Base-by-base conservation (phyloP, 1,140 invertebrate genomes). In the Lutraria rhynchaena region DNA sequence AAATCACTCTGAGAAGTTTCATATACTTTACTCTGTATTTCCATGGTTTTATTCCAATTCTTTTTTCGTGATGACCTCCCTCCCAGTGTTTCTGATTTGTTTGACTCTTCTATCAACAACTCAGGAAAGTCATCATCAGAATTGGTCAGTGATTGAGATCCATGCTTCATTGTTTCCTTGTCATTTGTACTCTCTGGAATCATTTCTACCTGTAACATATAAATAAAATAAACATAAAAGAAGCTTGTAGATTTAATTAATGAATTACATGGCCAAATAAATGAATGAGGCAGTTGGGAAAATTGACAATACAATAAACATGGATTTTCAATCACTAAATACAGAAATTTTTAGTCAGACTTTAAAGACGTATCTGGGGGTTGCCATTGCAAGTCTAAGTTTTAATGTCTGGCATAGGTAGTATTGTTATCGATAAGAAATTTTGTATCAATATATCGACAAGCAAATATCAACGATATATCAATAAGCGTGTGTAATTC, bases 91-190 rank as follows among this genome's bases (percentile, higher is more conserved):
- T 61, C 58, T 13, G 24, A n/a, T 31, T 35, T 35, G 19, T 4
- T 24, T 19, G 44, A 35, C n/a, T 17, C 46, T 41, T 77, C 75
- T 27, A 77, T 51, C 1, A 67, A 29, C n/a, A 77, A n/a, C 2
- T 65, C 60, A 19, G 75, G 61, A 31, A 77, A 67, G 13, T 63
- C 58, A 37, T 67, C 61, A 51, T 67, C 61, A 51, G 17, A 31
- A 31, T 49, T 13, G 11, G 41, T 33, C 31, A 44, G 35, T 13
- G 31, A 17, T 58, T 51, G 31, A 29, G 22, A 15, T 13, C 2
- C n/a, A 19, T 29, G 24, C 27, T n/a, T 3, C 37, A 35, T 65
- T 65, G 17, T 65, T 1, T 2, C 22, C 29, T 65, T 33, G 1
- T 4, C 37, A 17, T 17, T 24, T 15, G 2, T 19, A 29, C 41